A percentile compares a stretch with the other conserved stretches of the same genome.
phyloP scores from a whole-genome alignment of 2,113 vertebrate species.

The Tinamus guttatus region DNA sequence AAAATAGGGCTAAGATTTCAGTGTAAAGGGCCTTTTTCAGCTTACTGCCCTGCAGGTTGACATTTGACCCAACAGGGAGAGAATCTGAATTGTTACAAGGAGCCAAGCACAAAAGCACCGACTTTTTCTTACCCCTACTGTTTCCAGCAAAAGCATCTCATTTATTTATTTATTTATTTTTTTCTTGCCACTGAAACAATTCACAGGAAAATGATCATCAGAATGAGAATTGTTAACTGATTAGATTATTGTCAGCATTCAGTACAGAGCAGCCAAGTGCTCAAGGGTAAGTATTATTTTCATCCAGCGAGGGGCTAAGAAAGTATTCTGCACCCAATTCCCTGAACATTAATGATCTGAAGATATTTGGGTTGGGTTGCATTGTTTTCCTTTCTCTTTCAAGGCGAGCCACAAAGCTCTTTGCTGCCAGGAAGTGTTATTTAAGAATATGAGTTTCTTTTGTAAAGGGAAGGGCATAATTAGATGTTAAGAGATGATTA shows the following conservation, averaged over 20 bases:
- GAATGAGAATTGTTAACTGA: conserved; percentile 44
- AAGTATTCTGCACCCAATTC: conserved; percentile 39
- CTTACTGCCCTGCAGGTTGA: conserved; percentile 29
- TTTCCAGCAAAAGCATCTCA: conserved; percentile 4
- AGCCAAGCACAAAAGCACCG: background rate
- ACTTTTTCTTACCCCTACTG: background rate
- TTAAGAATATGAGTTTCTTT: conserved; percentile 61
- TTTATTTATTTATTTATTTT: conserved; percentile 19
- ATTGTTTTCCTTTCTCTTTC: conserved; percentile 52
- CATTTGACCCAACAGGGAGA: conserved; percentile 52
- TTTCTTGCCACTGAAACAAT: background rate
- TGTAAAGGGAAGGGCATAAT: conserved; percentile 47
- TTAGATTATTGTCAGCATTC: conserved; percentile 39
- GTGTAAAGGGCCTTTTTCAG: conserved; percentile 46
- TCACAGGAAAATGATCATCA: conserved; percentile 59
- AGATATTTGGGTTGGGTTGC: conserved; percentile 56
- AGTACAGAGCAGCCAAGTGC: background rate
- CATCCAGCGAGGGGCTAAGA: conserved; percentile 58
- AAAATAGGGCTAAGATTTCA: conserved; percentile 48
- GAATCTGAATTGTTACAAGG: conserved; percentile 38
- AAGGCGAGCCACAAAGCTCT: conserved; percentile 17
- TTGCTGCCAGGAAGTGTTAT: conserved; percentile 55
- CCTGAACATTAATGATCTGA: conserved; percentile 30
- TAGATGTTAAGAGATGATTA: conserved; percentile 51
- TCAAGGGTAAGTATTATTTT: conserved; percentile 63